Evolutionary conservation across 2,888 invertebrate species (phyloP).

Genomic region (Cryptocheilus praepositus): DNA sequence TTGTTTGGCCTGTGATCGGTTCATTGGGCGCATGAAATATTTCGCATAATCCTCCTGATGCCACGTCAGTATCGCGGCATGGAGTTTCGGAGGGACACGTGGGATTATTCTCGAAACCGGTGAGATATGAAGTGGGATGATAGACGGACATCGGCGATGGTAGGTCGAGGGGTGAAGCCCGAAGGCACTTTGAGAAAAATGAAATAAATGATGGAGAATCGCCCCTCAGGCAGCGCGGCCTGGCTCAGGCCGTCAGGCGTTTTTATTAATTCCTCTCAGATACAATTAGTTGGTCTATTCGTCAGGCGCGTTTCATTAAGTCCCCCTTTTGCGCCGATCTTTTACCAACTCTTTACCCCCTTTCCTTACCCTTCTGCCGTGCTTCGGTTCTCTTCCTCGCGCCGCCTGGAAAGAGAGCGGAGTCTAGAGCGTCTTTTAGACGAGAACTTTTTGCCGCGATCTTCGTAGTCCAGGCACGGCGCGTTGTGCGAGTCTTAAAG

Average conservation of each 20-base stretch:
- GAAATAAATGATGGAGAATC: conserved; percentile 68
- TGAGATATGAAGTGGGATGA: conserved; percentile 48
- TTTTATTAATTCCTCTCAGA: conserved; percentile 74
- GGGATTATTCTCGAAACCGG: conserved; percentile 39
- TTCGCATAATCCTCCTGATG: no score
- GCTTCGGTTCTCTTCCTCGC: no score
- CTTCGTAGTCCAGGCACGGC: no score
- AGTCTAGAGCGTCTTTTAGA: no score
- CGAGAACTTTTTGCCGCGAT: no score
- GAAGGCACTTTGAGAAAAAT: conserved; percentile 62
- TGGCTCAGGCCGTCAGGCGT: conserved; percentile 62
- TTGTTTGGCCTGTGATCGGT: no score
- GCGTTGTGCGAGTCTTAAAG: no score
- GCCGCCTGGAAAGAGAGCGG: no score
- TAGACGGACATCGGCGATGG: conserved; percentile 43
- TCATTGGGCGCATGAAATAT: no score
- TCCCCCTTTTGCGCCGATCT: conserved; percentile 49
- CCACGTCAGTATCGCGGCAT: no score
- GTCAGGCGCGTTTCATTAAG: conserved; percentile 74
- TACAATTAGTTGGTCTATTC: conserved; percentile 75
- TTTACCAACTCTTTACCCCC: conserved; percentile 55
- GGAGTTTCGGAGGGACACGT: not conserved
- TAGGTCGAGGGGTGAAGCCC: conserved; percentile 46
- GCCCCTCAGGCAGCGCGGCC: conserved; percentile 49
- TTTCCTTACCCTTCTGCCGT: conserved; percentile 25